Base-by-base conservation (phyloP, 2,797 vertebrate genomes). In the Neosilurus mollespiculum region DNA sequence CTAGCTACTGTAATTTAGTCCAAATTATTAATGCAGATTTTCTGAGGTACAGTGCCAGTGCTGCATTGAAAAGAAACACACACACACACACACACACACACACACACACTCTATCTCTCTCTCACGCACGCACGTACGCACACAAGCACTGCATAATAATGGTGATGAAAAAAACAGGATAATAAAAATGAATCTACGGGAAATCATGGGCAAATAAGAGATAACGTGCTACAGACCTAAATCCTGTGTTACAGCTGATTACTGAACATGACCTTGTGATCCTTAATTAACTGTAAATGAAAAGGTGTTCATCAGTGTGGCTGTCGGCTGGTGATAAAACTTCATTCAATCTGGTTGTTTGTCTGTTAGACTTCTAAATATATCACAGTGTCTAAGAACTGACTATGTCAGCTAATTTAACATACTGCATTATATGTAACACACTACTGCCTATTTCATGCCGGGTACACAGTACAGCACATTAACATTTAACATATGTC, bases 1-100 rank as follows among this genome's bases (percentile, higher is more conserved):
- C 80, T 64, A 58, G 72, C 56, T 78, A 81, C 58, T 65, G 73
- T 78, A 72, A 71, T 85, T 85, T 85, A 82, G 66, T 85, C 30
- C 58, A 62, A 82, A 72, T 82, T 73, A 85, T 79, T 79, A 79
- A 82, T 65, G 51, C 58, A 65, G 73, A 80, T 62, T 51, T 78
- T 51, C n/a, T 56, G 78, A 53, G 69, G n/a, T 59, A 30, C 43
- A 43, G 8, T 43, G 43, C 65, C 59, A 49, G 34, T 69, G 20
- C 72, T 69, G 65, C 78, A 65, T 61, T 24, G 37, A 83, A 24
- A 58, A 83, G 18, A 83, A 62, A 80, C 73, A 64, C 56, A 53
- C 62, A 80, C 80, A 87, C 51, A 81, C 64, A 70, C 43, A 70
- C 62, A 73, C 70, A 58, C 71, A 76, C 53, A 77, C 53, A 11